Percentiles rank a stretch among this genome's conserved stretches.
These are phyloP conservation scores for Caenorhabditis latens DNA, from an alignment of 1,140 invertebrate species.

Conservation along the genomic window DNA sequence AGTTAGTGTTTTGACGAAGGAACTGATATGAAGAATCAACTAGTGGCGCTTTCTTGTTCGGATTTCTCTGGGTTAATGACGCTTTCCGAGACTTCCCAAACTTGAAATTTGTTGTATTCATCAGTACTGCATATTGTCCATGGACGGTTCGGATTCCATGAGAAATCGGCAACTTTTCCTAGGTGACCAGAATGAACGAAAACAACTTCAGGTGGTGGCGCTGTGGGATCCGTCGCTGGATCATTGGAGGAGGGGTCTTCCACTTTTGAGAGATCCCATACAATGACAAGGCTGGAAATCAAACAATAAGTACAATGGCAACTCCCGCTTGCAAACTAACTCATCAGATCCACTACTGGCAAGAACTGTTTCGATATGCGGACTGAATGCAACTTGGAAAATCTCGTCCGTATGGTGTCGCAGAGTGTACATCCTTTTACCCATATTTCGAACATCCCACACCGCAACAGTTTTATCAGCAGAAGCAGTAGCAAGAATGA, in stretches of 20 bases:
- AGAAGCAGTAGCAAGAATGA: conserved; percentile 98
- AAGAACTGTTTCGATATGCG: conserved; percentile 98
- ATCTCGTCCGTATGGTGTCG: conserved; percentile 99
- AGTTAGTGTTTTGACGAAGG: too few species aligned
- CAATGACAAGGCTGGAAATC: conserved; percentile 86
- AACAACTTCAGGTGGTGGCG: conserved; percentile 87
- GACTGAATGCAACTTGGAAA: conserved; percentile 97
- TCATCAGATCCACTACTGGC: conserved; percentile 95
- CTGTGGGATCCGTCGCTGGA: neutral
- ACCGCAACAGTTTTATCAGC: conserved; percentile 92
- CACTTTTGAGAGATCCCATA: conserved; percentile 99
- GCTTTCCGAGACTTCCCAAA: conserved; percentile 99
- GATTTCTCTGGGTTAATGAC: conserved; percentile 80
- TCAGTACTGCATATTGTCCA: conserved; percentile 99
- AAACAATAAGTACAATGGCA: neutral
- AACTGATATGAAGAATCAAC: too few species aligned
- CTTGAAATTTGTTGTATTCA: conserved; percentile 99
- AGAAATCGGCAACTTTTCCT: conserved; percentile 99
- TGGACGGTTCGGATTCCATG: conserved; percentile 99
- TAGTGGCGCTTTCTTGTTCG: neutral
- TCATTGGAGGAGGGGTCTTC: conserved; percentile 86
- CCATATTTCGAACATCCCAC: conserved; percentile 97
- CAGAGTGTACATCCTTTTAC: conserved; percentile 97
- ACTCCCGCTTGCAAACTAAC: neutral
- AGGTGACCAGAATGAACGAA: conserved; percentile 96